Base-by-base conservation (phyloP, 2,113 vertebrate genomes). In the Actinemys pallida region DNA sequence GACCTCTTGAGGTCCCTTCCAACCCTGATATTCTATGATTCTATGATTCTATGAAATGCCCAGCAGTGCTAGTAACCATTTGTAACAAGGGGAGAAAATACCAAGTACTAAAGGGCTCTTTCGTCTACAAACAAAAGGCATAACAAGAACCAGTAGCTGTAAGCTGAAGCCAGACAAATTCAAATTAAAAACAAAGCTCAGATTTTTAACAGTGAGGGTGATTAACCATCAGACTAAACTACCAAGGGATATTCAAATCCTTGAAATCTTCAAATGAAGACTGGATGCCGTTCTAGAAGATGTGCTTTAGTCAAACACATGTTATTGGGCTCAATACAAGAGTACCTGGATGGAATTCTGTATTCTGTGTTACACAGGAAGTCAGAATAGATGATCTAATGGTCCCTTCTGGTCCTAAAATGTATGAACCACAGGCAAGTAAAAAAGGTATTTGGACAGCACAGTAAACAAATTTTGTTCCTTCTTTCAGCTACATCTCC, bases 281-380 rank as follows among this genome's bases (percentile, higher is more conserved):
- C 6, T 65, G 45, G 85, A 22, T 10, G 4, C 2, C n/a, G 1
- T 93, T 86, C 93, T 83, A 9, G 52, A 94, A 90, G 3, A 9
- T 57, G 10, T 13, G 54, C 8, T 92, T 76, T 49, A 59, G 1
- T 84, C 13, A 19, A 13, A 27, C n/a, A 4, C 59, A 1, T 62
- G 1, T n/a, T 45, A 12, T 42, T n/a, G 9, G 0, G 1, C 81
- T 92, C 5, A 8, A 2, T 49, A n/a, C 0, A 29, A 9, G 8
- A 86, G 84, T 80, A 93, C 1, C 0, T n/a, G 54, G 1, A 52
- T 65, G 45, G 8, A 19, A 6, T 93, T 92, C 86, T 29, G 17
- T 59, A 42, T 1, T 20, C 45, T 79, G 39, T 49, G 83, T 47
- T 86, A 81, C 57, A 49, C 22, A 75, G 9, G 7, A 72, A 4